Percentiles rank a stretch among this genome's conserved stretches.
These are phyloP conservation scores for Palythoa grandis DNA, from an alignment of 92 coral and sea anemone species.

Conservation along the genomic window DNA sequence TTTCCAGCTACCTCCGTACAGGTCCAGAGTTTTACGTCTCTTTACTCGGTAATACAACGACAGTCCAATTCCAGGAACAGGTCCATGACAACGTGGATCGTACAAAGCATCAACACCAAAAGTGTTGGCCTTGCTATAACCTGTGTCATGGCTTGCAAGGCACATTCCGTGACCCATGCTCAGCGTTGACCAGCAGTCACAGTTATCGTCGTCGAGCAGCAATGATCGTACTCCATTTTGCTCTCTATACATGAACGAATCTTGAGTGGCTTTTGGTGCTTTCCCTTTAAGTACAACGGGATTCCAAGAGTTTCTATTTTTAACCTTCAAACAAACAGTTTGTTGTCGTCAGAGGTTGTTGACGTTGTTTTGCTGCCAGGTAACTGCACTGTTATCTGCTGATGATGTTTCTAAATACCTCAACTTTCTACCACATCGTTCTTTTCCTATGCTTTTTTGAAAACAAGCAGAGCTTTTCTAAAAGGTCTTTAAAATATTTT, in stretches of 20 bases:
- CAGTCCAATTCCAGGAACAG: constrained; percentile 57
- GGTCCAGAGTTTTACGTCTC: constrained; percentile 32
- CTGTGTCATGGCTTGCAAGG: constrained; percentile 41
- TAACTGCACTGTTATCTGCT: too few species aligned
- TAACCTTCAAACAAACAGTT: constrained; percentile 18
- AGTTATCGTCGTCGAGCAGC: constrained; percentile 77
- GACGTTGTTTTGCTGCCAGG: too few species aligned
- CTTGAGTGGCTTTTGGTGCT: constrained; percentile 64
- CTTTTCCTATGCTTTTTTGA: neutral
- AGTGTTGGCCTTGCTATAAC: constrained; percentile 40
- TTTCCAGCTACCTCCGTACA: constrained; percentile 63
- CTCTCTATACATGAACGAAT: constrained; percentile 78
- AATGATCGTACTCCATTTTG: constrained; percentile 75
- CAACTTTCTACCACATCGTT: neutral
- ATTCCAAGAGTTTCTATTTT: constrained; percentile 69
- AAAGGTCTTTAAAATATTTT: too few species aligned
- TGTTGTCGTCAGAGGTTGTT: neutral
- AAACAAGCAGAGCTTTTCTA: too few species aligned
- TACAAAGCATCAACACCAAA: constrained; percentile 76
- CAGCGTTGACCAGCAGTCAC: constrained; percentile 73
- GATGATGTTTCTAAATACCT: too few species aligned
- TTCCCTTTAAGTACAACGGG: constrained; percentile 68
- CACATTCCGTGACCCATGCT: constrained; percentile 81
- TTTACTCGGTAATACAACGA: constrained; percentile 70
- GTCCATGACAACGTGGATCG: constrained; percentile 69